phyloP scores from a whole-genome alignment of 2,888 invertebrate genomes.

The Andrena dorsata region DNA sequence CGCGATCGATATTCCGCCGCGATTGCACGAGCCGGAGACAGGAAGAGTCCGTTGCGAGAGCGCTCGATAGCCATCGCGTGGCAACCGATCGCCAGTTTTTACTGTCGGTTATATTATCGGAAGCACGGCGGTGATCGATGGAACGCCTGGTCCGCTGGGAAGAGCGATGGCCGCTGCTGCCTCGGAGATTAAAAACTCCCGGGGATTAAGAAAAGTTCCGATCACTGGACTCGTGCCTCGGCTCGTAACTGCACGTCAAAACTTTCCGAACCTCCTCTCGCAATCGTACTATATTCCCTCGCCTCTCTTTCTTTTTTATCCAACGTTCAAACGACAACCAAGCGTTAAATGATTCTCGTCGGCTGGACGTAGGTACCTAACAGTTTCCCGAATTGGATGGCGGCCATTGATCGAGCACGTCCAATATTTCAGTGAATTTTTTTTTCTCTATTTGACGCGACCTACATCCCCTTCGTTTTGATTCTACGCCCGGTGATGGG shows the following conservation, averaged over 20 bases:
- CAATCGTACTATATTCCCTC: not conserved
- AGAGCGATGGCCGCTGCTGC: slow-evolving; percentile 45
- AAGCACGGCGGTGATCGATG: slow-evolving; percentile 53
- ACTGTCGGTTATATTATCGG: slow-evolving; percentile 44
- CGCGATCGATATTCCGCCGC: slow-evolving; percentile 24
- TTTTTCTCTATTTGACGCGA: not conserved
- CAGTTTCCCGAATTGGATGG: not conserved
- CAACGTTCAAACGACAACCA: slow-evolving; percentile 1
- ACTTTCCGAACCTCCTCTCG: not conserved
- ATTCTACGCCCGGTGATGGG: not conserved
- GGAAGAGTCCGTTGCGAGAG: not conserved
- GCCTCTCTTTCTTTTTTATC: not conserved
- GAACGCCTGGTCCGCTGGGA: slow-evolving; percentile 38
- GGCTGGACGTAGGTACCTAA: not conserved
- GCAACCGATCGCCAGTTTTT: slow-evolving; percentile 44
- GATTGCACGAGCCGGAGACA: slow-evolving; percentile 1
- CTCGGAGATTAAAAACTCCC: slow-evolving; percentile 49
- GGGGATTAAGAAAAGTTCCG: slow-evolving; percentile 51
- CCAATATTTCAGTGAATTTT: slow-evolving; percentile 6
- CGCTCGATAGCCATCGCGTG: slow-evolving; percentile 41
- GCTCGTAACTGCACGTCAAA: slow-evolving; percentile 14
- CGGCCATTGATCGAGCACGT: not conserved
- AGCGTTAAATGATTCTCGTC: not conserved
- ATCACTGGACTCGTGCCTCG: not conserved
- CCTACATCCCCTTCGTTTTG: slow-evolving; percentile 3